These are phyloP conservation scores for Leistus spinibarbis DNA, from an alignment of 2,888 invertebrate genomes.

Conservation along the genomic window DNA sequence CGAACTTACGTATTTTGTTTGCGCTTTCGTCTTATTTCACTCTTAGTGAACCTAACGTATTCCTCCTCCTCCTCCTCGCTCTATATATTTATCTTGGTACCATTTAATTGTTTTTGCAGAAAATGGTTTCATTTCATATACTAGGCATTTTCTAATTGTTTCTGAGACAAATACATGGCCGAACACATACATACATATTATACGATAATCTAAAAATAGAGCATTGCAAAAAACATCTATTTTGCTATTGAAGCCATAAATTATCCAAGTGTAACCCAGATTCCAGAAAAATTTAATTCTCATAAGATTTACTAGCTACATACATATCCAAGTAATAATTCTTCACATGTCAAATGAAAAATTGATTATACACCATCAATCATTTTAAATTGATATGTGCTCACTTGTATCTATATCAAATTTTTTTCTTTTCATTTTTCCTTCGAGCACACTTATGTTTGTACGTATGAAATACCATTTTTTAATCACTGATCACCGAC, in stretches of 20 bases:
- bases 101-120: too few species aligned
- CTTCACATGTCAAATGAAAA: conserved; percentile 25
- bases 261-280: background rate
- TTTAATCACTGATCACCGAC: conserved; percentile 29
- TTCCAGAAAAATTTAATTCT: background rate
- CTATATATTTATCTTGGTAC: too few species aligned
- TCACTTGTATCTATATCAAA: conserved; percentile 4
- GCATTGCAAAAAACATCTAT: too few species aligned
- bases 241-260: background rate
- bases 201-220: too few species aligned
- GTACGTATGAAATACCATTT: conserved; percentile 19
- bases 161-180: too few species aligned
- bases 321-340: conserved; percentile 10
- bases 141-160: too few species aligned
- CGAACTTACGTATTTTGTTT: background rate
- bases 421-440: background rate
- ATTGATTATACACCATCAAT: conserved; percentile 28
- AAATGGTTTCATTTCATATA: too few species aligned
- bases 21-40: background rate
- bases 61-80: too few species aligned
- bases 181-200: too few species aligned
- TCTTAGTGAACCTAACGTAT: background rate
- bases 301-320: background rate
- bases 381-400: conserved; percentile 38
- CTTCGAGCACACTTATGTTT: too few species aligned